Evolutionary conservation across 1,140 invertebrate genomes (phyloP), one percentile per base, ranked within the genome.

Genomic region (Temnothorax longispinosus): DNA sequence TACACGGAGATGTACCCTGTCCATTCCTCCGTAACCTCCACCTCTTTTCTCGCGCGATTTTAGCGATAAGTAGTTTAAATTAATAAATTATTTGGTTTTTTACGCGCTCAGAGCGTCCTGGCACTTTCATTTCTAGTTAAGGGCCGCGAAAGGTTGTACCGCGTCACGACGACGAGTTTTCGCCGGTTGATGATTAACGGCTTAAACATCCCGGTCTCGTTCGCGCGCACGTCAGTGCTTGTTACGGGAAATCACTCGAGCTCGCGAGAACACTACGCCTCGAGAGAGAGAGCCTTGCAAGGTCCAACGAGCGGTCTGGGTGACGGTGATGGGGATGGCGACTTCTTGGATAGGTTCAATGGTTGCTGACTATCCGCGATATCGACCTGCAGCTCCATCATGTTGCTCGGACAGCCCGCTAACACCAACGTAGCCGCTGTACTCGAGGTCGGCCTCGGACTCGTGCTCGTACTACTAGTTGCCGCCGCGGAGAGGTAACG

Each of bases 291-390:
- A 0, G 96, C 96, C 89, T 96, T 96, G 92, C 95, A 95, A 8
- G 94, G 91, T 32, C 94, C 94, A 13, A 95, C 93, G 5, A 96
- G 91, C 50, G 96, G 96, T 88, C 96, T 95, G 18, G 97, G 97
- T 78, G 97, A 97, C 89, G 98, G 97, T 85, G 97, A 97, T 87
- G 98, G 97, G 89, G 97, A 97, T 85, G 98, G 97, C 85, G 98
- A 98, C 94, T 98, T 98, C 95, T 98, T 98, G 91, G 98, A 98
- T 74, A 98, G 96, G 95, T 98, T 98, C 60, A 98, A 95, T 52
- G 98, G 98, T 93, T 98, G 97, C 89, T 97, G 97, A 81, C 97
- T 97, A 93, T 98, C 97, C 76, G 97, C 97, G 85, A 97, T 97
- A 93, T 97, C 97, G 85, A 98, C 97, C 93, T 98, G 97, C 72